Evolutionary conservation across 2,113 vertebrate genomes (phyloP), one percentile per base, ranked within the genome.

Genomic region (Cinclus mexicanus): DNA sequence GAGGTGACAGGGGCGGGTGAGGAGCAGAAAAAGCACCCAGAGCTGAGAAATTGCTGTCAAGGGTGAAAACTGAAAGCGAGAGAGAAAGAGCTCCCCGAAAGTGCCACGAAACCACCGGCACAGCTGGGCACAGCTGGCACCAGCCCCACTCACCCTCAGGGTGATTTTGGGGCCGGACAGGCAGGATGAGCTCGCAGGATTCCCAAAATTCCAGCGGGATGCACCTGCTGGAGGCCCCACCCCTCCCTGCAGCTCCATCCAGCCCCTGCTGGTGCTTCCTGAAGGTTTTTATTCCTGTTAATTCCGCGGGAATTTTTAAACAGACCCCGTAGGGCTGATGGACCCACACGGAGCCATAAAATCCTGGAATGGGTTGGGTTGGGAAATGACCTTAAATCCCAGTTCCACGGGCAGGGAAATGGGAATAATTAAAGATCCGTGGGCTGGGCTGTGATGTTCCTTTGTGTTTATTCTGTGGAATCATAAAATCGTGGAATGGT

Each of bases 291-390:
- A 11, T 44, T 57, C 41, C 74, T 12, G 0, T 5, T 15, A 7
- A 4, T 21, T n/a, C 42, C 1, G 21, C 7, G 42, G 37, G 6
- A 17, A 5, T 21, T 24, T 24, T 1, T 11, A 39, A n/a, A 14
- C 12, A 25, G 79, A 87, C 14, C 22, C 46, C 37, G 5, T 15
- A 2, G 22, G 26, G 39, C 2, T 44, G 39, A 9, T 0, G 35
- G 33, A 65, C 0, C n/a, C 65, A 3, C 3, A 1, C 0, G 0
- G 39, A 53, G 23, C 3, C 15, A 8, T 6, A 20, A 24, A 75
- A 46, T 6, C 46, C 18, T 25, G 47, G 47, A 0, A 2, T 14
- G 78, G 59, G 16, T 29, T 69, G 64, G 44, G 35, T 1, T 39
- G 33, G 78, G 46, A 31, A 31, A 6, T 57, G 52, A 21, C 3